Base-by-base conservation (phyloP, 2,797 vertebrate species). In the Cephalopachus bancanus region DNA sequence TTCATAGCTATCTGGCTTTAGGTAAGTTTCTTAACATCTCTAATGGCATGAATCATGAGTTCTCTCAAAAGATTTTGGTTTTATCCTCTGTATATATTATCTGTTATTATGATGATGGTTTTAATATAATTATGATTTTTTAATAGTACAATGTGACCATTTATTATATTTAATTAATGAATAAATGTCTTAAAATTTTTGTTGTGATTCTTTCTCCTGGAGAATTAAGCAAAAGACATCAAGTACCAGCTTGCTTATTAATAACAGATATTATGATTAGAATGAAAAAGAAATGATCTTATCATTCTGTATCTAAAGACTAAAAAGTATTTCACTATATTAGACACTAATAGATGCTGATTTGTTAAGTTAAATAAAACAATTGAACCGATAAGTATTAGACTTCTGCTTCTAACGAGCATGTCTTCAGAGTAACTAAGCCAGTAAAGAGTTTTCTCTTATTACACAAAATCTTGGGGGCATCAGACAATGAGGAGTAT, bases 351-450 rank as follows among this genome's bases (percentile, higher is more conserved):
- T 15, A 79, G 57, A 83, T 8, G 16, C n/a, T 64, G 10, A 30
- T 55, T 65, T 80, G 6, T 85, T 53, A 78, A 93, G 33, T 76
- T 89, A 55, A 78, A 69, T 55, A 79, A 96, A 90, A 44, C 7
- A 81, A 79, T 49, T 59, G 26, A 84, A 5, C 10, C n/a, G 81
- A 33, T 80, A 71, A 67, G 37, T 37, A 49, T 67, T 67, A 85
- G 64, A 85, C 1, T 1, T 3, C 57, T 76, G 24, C 6, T 86
- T 89, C 8, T 72, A 81, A 83, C 22, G 3, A 86, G 24, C 4
- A 83, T 24, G 22, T 67, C 30, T 86, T 87, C 33, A 51, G 49
- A 86, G 33, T 67, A 51, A 89, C 12, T 51, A 59, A 74, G 16
- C 0, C 51, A 85, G 33, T 91, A 10, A 62, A 74, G 37, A 67